Conservation (phyloP, 53 echinoderm and acorn worm species). For the Crossaster papposus region DNA sequence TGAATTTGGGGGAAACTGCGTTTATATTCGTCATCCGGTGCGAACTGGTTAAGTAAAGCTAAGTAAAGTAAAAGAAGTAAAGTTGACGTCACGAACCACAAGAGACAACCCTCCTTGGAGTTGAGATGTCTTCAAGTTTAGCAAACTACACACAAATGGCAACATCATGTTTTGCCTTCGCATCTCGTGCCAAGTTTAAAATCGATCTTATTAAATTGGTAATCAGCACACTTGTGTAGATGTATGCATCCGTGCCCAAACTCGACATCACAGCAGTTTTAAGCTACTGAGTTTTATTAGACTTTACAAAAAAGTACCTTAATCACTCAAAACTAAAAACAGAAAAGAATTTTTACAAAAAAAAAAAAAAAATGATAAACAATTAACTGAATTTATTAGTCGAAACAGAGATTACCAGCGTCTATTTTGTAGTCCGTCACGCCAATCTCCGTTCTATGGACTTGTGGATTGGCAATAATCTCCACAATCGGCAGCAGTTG, state of each 20-base stretch:
- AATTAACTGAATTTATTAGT: conserved; percentile 33
- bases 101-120: too few relatives aligned
- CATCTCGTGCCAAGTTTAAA: too few relatives aligned
- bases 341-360: conserved; percentile 2
- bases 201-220: too few relatives aligned
- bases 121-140: too few relatives aligned
- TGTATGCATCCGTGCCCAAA: background rate
- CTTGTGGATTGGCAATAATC: conserved; percentile 71
- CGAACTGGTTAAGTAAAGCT: too few relatives aligned
- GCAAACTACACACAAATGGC: too few relatives aligned
- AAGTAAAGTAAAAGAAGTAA: too few relatives aligned
- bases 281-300: background rate
- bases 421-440: conserved; percentile 81
- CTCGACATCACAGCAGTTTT: background rate
- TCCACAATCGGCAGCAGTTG: conserved; percentile 87
- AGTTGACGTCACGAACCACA: too few relatives aligned
- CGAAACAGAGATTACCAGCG: conserved; percentile 79
- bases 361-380: background rate
- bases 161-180: too few relatives aligned
- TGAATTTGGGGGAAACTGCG: too few relatives aligned
- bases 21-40: too few relatives aligned
- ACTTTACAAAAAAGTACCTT: background rate
- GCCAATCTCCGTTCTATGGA: conserved; percentile 56
- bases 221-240: too few relatives aligned
- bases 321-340: background rate